These are phyloP conservation scores for Pachyrhynchus sulphureomaculatus DNA, from an alignment of 1,140 invertebrate species.

Conservation along the genomic window DNA sequence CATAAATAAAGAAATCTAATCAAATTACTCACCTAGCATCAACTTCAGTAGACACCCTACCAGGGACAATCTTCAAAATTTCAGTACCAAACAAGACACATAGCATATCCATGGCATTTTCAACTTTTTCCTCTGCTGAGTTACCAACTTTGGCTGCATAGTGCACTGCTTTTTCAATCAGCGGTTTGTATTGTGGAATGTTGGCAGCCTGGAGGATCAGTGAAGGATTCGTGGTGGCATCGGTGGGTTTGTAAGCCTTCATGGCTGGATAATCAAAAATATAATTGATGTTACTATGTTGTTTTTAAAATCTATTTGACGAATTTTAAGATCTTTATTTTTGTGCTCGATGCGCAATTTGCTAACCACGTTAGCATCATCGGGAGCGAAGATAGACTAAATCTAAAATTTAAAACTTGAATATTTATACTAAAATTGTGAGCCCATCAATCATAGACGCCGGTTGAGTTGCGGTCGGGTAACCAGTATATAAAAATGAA, in stretches of 20 bases:
- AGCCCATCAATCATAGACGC: too few species aligned
- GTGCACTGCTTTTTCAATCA: slow-evolving; percentile 87
- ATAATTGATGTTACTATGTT: not conserved
- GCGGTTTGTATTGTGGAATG: slow-evolving; percentile 85
- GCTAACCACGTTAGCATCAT: too few species aligned
- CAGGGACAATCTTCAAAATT: slow-evolving; percentile 97
- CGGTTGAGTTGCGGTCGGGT: too few species aligned
- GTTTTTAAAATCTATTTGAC: too few species aligned
- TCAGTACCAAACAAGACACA: slow-evolving; percentile 95
- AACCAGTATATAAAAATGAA: too few species aligned
- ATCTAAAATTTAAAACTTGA: too few species aligned
- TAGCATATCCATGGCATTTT: slow-evolving; percentile 86
- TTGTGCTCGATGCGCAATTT: too few species aligned
- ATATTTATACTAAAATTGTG: too few species aligned
- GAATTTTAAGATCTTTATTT: too few species aligned
- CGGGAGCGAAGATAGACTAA: too few species aligned
- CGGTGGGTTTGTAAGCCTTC: slow-evolving; percentile 95
- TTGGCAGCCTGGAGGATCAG: slow-evolving; percentile 90
- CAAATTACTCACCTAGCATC: slow-evolving; percentile 80
- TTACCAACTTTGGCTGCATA: slow-evolving; percentile 79
- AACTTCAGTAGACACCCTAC: slow-evolving; percentile 97
- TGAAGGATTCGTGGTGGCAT: slow-evolving; percentile 99
- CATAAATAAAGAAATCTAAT: too few species aligned
- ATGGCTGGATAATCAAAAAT: slow-evolving; percentile 68
- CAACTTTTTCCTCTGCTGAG: slow-evolving; percentile 67